Conservation (phyloP, 1,140 invertebrate species). For the Streblospio benedicti region DNA sequence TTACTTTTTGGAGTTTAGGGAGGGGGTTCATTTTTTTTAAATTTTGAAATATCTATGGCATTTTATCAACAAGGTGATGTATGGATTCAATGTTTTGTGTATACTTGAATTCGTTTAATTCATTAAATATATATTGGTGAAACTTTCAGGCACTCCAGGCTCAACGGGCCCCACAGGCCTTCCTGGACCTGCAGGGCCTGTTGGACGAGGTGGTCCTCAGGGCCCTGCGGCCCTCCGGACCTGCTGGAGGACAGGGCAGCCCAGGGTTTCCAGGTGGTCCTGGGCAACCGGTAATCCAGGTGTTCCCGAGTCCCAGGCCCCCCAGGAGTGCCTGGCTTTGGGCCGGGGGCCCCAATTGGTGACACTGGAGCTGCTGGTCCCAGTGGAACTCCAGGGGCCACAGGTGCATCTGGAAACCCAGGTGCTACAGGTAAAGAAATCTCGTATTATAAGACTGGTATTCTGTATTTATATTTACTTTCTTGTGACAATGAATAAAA, state of each 20-base stretch:
- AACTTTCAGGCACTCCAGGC: not conserved
- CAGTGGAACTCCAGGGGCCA: not conserved
- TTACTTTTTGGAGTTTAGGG: not conserved
- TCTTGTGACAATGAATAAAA: not conserved
- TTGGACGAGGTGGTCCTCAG: slow-evolving; percentile 16
- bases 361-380: slow-evolving; percentile 3
- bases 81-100: not conserved
- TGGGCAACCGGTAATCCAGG: slow-evolving; percentile 23
- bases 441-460: not conserved
- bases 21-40: too few relatives aligned
- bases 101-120: not conserved
- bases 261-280: slow-evolving; percentile 18
- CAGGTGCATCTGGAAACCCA: not conserved
- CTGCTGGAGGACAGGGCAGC: slow-evolving; percentile 5
- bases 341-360: slow-evolving; percentile 13
- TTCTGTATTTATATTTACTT: not conserved
- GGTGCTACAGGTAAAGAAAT: not conserved
- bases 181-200: not conserved
- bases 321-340: slow-evolving; percentile 21
- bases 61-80: not conserved
- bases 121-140: not conserved
- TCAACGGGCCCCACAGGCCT: not conserved
- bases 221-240: slow-evolving; percentile 22
- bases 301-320: slow-evolving; percentile 18
- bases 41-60: not conserved